Conservation (phyloP, 2,888 invertebrate genomes). For the Bellardia pandia region DNA sequence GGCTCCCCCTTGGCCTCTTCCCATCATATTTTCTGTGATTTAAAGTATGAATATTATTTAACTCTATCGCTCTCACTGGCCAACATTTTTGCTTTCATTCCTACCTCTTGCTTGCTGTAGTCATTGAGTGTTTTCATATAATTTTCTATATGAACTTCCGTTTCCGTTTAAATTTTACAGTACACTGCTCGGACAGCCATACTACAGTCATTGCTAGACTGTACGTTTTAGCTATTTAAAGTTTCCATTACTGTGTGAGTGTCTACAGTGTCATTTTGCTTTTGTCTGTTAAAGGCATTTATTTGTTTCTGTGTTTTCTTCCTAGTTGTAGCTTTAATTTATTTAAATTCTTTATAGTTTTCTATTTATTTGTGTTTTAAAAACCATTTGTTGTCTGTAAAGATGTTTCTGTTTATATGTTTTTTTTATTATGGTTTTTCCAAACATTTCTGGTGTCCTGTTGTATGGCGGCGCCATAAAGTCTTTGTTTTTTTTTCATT, state of each 20-base stretch:
- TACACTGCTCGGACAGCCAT: background rate
- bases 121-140: conserved; percentile 37
- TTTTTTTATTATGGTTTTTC: background rate
- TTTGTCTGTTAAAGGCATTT: conserved; percentile 16
- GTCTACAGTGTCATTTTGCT: background rate
- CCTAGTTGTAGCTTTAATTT: background rate
- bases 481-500: conserved; percentile 28
- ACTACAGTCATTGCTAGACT: background rate
- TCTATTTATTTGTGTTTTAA: conserved; percentile 28
- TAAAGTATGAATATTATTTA: conserved; percentile 9
- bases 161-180: conserved; percentile 56
- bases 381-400: conserved; percentile 51
- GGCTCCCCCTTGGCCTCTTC: background rate
- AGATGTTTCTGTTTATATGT: conserved; percentile 9
- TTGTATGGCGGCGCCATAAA: conserved; percentile 23
- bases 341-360: conserved; percentile 48
- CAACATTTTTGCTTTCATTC: background rate
- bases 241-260: conserved; percentile 41
- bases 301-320: conserved; percentile 8
- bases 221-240: conserved; percentile 40
- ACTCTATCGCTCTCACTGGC: background rate
- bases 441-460: conserved; percentile 42
- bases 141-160: conserved; percentile 63
- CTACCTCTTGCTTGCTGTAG: background rate
- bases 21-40: background rate